A percentile compares a stretch with the other conserved stretches of the same genome.
phyloP scores from a whole-genome alignment of 1,140 invertebrate genomes.

The Dysdera silvatica region DNA sequence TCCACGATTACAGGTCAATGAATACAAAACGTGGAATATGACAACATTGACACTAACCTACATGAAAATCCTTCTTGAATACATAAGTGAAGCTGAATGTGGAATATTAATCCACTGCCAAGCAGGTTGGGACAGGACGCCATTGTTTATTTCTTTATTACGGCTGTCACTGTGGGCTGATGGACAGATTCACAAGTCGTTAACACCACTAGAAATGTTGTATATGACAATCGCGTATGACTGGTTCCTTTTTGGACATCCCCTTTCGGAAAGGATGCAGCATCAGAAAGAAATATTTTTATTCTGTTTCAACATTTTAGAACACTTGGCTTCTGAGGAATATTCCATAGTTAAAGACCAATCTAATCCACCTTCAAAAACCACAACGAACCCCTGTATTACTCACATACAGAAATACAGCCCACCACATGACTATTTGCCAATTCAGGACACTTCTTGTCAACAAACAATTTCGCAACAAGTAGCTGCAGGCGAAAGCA shows the following conservation, averaged over 20 bases:
- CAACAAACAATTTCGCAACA: too few species aligned
- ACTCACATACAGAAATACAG: too few species aligned
- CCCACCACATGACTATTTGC: too few species aligned
- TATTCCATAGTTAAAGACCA: too few species aligned
- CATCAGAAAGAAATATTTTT: too few species aligned
- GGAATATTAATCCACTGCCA: conserved; percentile 77
- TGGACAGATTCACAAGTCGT: conserved; percentile 61
- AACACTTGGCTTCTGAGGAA: conserved; percentile 60
- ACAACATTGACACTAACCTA: conserved; percentile 70
- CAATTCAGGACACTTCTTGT: too few species aligned
- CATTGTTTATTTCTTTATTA: conserved; percentile 67
- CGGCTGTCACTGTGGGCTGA: conserved; percentile 75
- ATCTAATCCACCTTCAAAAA: conserved; percentile 31
- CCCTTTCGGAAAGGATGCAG: too few species aligned
- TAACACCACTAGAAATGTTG: conserved; percentile 57
- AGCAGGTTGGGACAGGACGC: conserved; percentile 77
- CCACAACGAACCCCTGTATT: too few species aligned
- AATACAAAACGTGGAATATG: conserved; percentile 64
- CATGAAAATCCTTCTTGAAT: conserved; percentile 61
- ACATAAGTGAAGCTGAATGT: conserved; percentile 54
- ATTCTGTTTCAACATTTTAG: conserved; percentile 71
- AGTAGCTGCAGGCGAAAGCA: too few species aligned
- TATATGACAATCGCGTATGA: conserved; percentile 77
- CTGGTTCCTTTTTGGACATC: conserved; percentile 71
- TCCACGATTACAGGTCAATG: too few species aligned